A percentile compares a stretch with the other conserved stretches of the same genome.
Evolutionary conservation across 2,888 invertebrate genomes (phyloP).

Genomic region (Cybosia mesomella): DNA sequence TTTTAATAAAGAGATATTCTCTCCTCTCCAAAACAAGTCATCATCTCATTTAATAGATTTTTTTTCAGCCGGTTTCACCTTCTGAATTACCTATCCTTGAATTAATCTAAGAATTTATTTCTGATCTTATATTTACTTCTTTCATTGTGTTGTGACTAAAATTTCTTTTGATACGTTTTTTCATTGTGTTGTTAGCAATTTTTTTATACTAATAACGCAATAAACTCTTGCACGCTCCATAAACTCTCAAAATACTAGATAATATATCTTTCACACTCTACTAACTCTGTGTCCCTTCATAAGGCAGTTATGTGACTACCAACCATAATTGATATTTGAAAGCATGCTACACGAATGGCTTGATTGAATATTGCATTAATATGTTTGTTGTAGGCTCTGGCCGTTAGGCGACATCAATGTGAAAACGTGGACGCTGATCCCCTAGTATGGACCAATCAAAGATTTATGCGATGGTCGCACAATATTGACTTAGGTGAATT

Average conservation of each 20-base stretch:
- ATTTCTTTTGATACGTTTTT: not conserved
- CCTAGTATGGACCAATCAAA: constrained; percentile 97
- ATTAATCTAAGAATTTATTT: no score
- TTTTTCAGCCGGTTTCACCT: no score
- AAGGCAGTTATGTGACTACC: not conserved
- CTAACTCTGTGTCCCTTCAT: not conserved
- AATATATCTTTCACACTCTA: not conserved
- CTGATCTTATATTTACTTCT: not conserved
- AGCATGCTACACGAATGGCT: not conserved
- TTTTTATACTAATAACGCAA: not conserved
- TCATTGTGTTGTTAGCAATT: constrained; percentile 1
- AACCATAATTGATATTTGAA: not conserved
- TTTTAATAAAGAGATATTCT: no score
- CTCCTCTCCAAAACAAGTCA: no score
- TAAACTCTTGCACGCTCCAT: not conserved
- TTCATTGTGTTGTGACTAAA: not conserved
- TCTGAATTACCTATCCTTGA: no score
- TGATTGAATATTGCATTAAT: constrained; percentile 1
- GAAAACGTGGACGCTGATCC: constrained; percentile 96
- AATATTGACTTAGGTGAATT: constrained; percentile 98
- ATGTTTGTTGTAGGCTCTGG: constrained; percentile 89
- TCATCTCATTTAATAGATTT: no score
- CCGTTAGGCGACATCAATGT: constrained; percentile 95
- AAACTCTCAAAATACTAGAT: not conserved
- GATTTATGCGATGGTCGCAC: constrained; percentile 97